Base-by-base conservation (phyloP, 2,113 vertebrate genomes). In the Elephas maximus region DNA sequence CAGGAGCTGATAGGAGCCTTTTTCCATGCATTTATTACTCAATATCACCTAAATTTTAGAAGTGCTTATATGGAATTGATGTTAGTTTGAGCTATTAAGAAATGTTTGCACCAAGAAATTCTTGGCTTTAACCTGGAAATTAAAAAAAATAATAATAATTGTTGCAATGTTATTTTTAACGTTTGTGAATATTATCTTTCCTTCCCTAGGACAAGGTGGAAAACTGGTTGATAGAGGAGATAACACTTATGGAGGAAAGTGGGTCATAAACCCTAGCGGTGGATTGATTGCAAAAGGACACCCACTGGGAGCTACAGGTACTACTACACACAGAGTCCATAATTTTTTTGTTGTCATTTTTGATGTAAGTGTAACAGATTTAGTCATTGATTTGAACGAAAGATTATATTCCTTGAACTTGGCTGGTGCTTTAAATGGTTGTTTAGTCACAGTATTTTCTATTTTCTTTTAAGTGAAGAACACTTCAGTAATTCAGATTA, bases 201-300 rank as follows among this genome's bases (percentile, higher is more conserved):
- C 12, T 98, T 98, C 93, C 97, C 0, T 84, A 99, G 99, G 99
- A 94, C 98, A 96, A 99, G 99, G 99, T 1, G 99, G 99, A 95
- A 98, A 99, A n/a, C 98, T 99, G 97, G 99, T 99, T 44, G 99
- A 99, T 97, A 99, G 98, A 98, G 99, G 99, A 96, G 99, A 99
- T 98, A 99, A 99, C 90, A 99, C 99, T 0, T 99, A 99, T 0
- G 99, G 99, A 97, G 99, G 99, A 85, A 99, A 99, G 97, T 99
- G 99, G 99, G 99, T 99, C 63, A 85, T 99, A 96, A 99, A 99
- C 98, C 99, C 99, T 33, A 99, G 99, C 0, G 99, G 99, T 48
- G 99, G 99, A 60, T 98, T 99, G 98, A 99, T 99, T 98, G 99
- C 99, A n/a, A 99, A 99, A 98, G 99, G 99, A 98, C 99, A 99